Evolutionary conservation across 2,113 vertebrate species (phyloP).

Genomic region (Rhinogobius similis): DNA sequence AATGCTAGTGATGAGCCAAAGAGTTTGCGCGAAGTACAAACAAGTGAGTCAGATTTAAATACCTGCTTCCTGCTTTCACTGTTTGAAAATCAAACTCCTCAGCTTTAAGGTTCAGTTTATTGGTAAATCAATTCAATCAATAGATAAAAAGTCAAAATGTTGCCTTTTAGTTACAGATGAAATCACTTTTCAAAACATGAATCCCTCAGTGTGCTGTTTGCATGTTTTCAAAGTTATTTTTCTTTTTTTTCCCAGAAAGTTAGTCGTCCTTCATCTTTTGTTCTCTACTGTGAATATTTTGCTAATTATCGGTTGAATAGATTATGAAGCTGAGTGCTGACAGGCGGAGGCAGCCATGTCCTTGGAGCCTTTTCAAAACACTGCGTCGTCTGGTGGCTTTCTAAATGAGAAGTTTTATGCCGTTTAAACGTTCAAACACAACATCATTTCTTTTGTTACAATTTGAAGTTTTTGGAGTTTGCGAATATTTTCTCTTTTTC

Average conservation of each 20-base stretch:
- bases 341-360: background rate
- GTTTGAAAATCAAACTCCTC: background rate
- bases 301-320: conserved; percentile 2
- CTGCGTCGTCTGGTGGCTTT: background rate
- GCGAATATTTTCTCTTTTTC: too few relatives aligned
- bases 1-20: too few relatives aligned
- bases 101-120: background rate
- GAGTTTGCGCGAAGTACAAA: too few relatives aligned
- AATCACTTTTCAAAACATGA: background rate
- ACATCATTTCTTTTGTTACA: too few relatives aligned
- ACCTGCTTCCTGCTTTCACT: too few relatives aligned
- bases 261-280: background rate
- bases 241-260: background rate
- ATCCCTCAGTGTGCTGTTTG: background rate
- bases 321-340: background rate
- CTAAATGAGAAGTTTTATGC: background rate
- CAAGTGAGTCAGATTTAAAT: too few relatives aligned
- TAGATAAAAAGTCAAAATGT: background rate
- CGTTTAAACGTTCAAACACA: background rate
- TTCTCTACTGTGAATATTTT: background rate
- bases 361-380: background rate
- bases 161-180: background rate
- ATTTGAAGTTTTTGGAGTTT: too few relatives aligned
- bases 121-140: background rate
- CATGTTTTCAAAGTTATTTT: background rate